phyloP scores from a whole-genome alignment of 1,140 invertebrate species.

The Zaprionus capensis region DNA sequence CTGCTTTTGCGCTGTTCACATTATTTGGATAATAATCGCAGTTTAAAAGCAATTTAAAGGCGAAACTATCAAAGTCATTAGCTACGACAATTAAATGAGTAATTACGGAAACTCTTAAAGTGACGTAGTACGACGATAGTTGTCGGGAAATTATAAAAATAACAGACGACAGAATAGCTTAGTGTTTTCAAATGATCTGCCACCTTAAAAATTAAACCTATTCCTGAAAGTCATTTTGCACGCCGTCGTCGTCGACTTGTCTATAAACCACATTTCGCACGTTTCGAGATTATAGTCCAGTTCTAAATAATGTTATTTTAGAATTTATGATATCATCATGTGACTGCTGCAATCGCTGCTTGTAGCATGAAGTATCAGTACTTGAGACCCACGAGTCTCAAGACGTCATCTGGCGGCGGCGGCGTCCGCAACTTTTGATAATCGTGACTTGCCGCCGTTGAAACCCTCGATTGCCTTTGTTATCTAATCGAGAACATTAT shows the following conservation, averaged over 20 bases:
- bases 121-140: background rate
- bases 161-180: background rate
- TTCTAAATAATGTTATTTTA: background rate
- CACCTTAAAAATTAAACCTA: background rate
- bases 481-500: constrained; percentile 41
- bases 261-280: constrained; percentile 2
- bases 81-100: constrained; percentile 27
- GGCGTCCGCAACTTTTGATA: background rate
- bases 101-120: constrained; percentile 21
- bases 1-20: constrained; percentile 17
- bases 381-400: constrained; percentile 1
- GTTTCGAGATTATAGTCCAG: constrained; percentile 13
- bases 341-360: constrained; percentile 27
- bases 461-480: constrained; percentile 9
- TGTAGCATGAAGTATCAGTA: constrained; percentile 16
- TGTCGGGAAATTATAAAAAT: constrained; percentile 1
- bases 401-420: constrained; percentile 3
- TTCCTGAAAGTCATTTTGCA: background rate
- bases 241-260: background rate
- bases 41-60: constrained; percentile 36
- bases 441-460: constrained; percentile 12
- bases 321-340: constrained; percentile 33
- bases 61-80: constrained; percentile 39
- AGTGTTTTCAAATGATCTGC: background rate
- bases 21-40: constrained; percentile 42